phyloP scores from a whole-genome alignment of 2,888 invertebrate genomes.

The Tachystola acroxantha region DNA sequence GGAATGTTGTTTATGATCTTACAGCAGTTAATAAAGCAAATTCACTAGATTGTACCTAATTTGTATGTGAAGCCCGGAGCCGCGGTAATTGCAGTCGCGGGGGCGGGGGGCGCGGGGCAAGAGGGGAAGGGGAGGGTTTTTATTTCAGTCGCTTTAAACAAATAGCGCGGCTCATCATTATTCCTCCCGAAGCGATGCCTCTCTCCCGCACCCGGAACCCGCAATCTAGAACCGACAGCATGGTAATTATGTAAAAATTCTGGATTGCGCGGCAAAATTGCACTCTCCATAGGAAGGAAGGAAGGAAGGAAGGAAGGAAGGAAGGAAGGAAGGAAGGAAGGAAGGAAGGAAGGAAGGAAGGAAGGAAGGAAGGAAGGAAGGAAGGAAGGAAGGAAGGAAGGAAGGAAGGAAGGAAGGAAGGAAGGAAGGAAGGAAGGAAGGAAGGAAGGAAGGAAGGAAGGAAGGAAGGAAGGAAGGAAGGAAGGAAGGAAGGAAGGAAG shows the following conservation, averaged over 20 bases:
- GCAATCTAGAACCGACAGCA: slow-evolving; percentile 3
- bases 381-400: too few species aligned
- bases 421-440: too few species aligned
- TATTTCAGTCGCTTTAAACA: not conserved
- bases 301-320: too few species aligned
- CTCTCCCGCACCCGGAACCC: not conserved
- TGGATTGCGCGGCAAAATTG: too few species aligned
- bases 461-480: too few species aligned
- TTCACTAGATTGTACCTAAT: not conserved
- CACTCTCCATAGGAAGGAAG: too few species aligned
- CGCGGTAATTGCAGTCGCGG: not conserved
- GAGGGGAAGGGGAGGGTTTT: not conserved
- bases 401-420: too few species aligned
- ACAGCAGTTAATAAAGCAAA: not conserved
- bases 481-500: slow-evolving; percentile 4
- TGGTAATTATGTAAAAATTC: not conserved
- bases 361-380: too few species aligned
- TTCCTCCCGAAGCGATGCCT: not conserved
- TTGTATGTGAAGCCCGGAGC: not conserved
- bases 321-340: too few species aligned
- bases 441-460: too few species aligned
- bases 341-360: too few species aligned
- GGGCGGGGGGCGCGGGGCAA: not conserved
- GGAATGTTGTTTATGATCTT: too few species aligned
- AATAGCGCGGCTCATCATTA: not conserved